Evolutionary conservation across 2,797 vertebrate genomes (phyloP).

Genomic region (Sebastes baramenuke): DNA sequence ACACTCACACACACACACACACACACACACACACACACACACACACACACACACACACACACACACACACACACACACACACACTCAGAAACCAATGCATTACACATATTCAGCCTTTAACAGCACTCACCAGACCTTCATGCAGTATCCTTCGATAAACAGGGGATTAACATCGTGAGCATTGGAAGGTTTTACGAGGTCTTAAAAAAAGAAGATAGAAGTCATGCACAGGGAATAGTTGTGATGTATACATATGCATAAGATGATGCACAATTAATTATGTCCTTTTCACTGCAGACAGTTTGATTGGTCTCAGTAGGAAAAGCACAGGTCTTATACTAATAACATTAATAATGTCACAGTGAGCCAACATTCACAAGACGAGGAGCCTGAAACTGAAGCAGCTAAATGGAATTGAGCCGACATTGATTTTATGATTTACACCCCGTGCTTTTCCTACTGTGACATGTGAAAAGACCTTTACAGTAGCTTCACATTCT

Average conservation of each 20-base stretch:
- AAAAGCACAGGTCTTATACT: not conserved
- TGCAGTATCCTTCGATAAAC: not conserved
- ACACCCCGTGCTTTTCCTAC: not conserved
- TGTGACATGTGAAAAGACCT: not conserved
- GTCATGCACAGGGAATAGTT: not conserved
- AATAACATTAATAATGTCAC: not conserved
- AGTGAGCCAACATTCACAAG: not conserved
- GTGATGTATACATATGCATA: not conserved
- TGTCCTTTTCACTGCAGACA: not conserved
- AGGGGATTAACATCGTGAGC: not conserved
- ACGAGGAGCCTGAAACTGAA: not conserved
- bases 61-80: not conserved
- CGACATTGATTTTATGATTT: not conserved
- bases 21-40: constrained; percentile 12
- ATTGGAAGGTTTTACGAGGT: constrained; percentile 3
- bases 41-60: not conserved
- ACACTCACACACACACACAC: not conserved
- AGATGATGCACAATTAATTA: not conserved
- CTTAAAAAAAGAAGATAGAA: not conserved
- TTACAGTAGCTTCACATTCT: not conserved
- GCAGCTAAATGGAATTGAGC: not conserved
- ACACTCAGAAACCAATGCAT: constrained; percentile 7
- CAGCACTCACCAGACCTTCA: constrained; percentile 1
- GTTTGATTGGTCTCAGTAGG: not conserved
- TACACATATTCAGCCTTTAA: constrained; percentile 19